phyloP scores from a whole-genome alignment of 2,113 vertebrate genomes.

The Lagopus muta region DNA sequence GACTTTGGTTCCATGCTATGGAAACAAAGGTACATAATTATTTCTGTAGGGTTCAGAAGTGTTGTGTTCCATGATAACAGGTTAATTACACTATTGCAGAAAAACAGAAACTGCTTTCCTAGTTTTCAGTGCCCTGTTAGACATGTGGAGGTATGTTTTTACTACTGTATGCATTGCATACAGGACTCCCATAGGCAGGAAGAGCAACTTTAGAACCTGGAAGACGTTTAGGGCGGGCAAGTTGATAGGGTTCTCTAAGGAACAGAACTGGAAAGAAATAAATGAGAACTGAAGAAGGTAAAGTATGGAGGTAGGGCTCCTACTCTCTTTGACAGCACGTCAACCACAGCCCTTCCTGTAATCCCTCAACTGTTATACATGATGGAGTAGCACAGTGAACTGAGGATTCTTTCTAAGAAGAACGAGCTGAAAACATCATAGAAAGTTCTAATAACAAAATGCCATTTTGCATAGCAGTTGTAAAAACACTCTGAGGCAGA shows the following conservation, averaged over 20 bases:
- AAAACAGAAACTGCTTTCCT: background rate
- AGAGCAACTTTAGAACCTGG: background rate
- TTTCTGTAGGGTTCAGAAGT: background rate
- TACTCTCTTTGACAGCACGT: accelerated
- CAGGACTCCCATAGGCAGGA: background rate
- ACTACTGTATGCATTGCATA: background rate
- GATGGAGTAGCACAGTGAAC: background rate
- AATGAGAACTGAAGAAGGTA: background rate
- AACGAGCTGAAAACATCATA: background rate
- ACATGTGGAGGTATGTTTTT: background rate
- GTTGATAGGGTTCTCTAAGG: background rate
- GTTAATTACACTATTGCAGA: background rate
- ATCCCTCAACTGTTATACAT: accelerated
- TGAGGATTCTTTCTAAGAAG: background rate
- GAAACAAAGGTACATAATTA: background rate
- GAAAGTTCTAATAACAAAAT: background rate
- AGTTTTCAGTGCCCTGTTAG: background rate
- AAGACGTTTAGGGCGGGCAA: background rate
- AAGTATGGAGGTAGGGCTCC: background rate
- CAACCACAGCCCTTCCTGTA: background rate
- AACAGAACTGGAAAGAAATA: background rate
- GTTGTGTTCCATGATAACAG: background rate
- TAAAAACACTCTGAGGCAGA: background rate
- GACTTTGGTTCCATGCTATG: accelerated
- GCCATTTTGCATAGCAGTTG: background rate